phyloP scores from a whole-genome alignment of 1,140 invertebrate genomes.

The Gryon sp. region DNA sequence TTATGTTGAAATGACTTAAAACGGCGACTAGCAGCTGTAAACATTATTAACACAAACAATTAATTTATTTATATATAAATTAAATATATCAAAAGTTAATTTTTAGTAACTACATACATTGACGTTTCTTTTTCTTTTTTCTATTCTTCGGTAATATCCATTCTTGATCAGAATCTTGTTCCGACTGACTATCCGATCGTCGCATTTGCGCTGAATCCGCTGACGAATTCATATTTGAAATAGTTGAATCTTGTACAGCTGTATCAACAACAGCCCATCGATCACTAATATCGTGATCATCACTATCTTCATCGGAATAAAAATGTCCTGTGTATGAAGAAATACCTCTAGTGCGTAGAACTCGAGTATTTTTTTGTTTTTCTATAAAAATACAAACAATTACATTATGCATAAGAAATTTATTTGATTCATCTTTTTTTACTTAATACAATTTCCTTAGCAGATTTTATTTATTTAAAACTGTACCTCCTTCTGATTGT shows the following conservation, averaged over 20 bases:
- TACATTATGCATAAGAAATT: not conserved
- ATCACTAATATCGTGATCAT: conserved; percentile 68
- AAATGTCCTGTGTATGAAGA: conserved; percentile 76
- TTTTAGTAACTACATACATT: conserved; percentile 63
- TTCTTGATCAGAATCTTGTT: conserved; percentile 76
- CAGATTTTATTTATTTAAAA: too few relatives aligned
- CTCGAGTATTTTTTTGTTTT: conserved; percentile 63
- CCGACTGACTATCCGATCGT: conserved; percentile 62
- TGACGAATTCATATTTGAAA: conserved; percentile 56
- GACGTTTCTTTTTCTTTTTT: conserved; percentile 76
- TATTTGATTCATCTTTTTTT: too few relatives aligned
- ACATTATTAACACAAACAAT: too few relatives aligned
- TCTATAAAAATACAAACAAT: conserved; percentile 31
- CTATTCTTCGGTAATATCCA: conserved; percentile 75
- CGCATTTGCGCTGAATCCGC: conserved; percentile 31
- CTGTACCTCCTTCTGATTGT: conserved; percentile 25
- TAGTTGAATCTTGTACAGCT: conserved; percentile 56
- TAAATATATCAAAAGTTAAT: too few relatives aligned
- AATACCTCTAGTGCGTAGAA: conserved; percentile 72
- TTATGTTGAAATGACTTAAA: conserved; percentile 69
- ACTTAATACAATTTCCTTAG: too few relatives aligned
- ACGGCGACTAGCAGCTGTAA: conserved; percentile 68
- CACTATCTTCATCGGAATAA: conserved; percentile 71
- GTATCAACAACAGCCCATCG: conserved; percentile 70
- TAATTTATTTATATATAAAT: too few relatives aligned